Percentiles rank a stretch among this genome's conserved stretches.
Evolutionary conservation across 2,113 vertebrate genomes (phyloP).

Genomic region (Apteryx mantelli): DNA sequence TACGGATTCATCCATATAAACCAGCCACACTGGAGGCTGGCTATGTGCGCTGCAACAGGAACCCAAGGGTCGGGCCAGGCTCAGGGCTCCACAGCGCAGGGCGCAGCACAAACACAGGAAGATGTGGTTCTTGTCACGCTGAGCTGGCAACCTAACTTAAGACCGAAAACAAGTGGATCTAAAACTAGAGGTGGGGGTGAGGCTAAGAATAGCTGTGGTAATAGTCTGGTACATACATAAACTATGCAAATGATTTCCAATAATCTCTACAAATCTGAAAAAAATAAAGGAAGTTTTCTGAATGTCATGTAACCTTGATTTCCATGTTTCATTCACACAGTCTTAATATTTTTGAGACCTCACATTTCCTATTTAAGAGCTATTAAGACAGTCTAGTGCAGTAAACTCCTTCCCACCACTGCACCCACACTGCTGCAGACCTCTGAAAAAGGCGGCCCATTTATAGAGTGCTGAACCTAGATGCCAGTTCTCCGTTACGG

Average conservation of each 20-base stretch:
- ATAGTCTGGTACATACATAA: not conserved
- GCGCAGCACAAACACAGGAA: not conserved
- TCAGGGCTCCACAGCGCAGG: not conserved
- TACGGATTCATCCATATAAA: rapidly evolving
- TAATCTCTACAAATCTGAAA: not conserved
- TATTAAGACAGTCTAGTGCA: rapidly evolving
- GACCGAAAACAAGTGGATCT: not conserved
- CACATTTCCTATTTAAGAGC: not conserved
- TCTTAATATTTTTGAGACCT: not conserved
- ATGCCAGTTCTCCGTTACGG: not conserved
- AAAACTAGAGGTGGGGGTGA: not conserved
- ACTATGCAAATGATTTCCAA: not conserved
- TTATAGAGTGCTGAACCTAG: not conserved
- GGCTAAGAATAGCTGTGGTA: not conserved
- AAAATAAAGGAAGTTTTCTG: not conserved
- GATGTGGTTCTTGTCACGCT: rapidly evolving
- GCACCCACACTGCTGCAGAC: not conserved
- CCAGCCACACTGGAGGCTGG: rapidly evolving
- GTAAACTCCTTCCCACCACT: not conserved
- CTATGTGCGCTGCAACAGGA: too few species aligned
- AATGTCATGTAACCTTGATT: not conserved
- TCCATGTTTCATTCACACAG: rapidly evolving
- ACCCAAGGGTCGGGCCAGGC: not conserved
- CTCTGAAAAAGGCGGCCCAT: not conserved
- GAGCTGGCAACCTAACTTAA: rapidly evolving